Evolutionary conservation across 2,113 vertebrate species (phyloP), one percentile per base, ranked within the genome.

Genomic region (Saccopteryx leptura): DNA sequence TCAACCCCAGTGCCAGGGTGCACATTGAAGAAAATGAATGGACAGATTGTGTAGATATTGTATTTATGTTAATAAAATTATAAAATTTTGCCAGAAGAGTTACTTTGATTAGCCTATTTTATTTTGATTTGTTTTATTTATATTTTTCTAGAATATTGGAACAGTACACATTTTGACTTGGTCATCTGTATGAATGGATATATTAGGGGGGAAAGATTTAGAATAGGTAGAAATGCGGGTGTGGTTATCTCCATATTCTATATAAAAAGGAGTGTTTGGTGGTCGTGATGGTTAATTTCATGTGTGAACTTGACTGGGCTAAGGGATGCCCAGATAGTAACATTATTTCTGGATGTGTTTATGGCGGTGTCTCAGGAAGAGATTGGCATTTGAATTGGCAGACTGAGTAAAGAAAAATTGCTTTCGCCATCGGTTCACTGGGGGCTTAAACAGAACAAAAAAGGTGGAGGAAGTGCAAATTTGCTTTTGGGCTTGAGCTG

Each of bases 201-300:
- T 72, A 2, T 65, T 76, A 24, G 63, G 33, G 90, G 9, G 17
- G 9, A 90, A 85, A 7, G 14, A 63, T 88, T 46, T 93, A 91
- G 17, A 50, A 48, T 11, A 85, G 7, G 3, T 80, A 8, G 17
- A 7, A 68, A 18, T 7, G 0, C 50, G 17, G 68, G 14, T 93
- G 69, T 95, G 18, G 17, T 52, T 92, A 79, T 72, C 92, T 92
- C 19, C 9, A 48, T 66, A 54, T 82, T 31, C n/a, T 63, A 78
- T 78, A 60, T 76, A 50, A 69, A 79, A 54, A 80, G 50, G 21
- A 15, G 15, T 17, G 31, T 19, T n/a, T 69, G 14, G 21, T 88
- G 18, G 26, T 58, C 74, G 8, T 87, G 5, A 71, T 94, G n/a
- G 8, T 48, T 66, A 48, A 74, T 75, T 54, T 24, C 60, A 46